These are phyloP conservation scores for Streblospio benedicti DNA, from an alignment of 1,140 invertebrate genomes.

Conservation along the genomic window DNA sequence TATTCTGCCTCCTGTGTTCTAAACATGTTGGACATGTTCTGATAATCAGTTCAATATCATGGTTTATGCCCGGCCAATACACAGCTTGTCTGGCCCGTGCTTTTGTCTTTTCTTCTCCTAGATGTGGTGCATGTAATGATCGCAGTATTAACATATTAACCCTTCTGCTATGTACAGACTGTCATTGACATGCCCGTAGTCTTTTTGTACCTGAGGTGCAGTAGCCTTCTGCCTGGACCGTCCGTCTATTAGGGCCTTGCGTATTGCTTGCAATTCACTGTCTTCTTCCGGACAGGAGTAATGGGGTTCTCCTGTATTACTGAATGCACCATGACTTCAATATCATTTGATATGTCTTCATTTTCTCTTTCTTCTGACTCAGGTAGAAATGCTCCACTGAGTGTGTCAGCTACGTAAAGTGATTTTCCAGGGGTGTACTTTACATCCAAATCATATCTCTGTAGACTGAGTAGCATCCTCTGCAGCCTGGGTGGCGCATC, in stretches of 20 bases:
- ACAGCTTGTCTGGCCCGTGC: conserved; percentile 14
- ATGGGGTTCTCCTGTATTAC: neutral
- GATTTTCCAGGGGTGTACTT: conserved; percentile 37
- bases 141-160: conserved; percentile 20
- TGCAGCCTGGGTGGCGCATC: conserved; percentile 43
- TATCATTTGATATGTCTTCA: conserved; percentile 5
- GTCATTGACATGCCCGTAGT: conserved; percentile 20
- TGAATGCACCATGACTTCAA: neutral
- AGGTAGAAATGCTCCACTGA: too few species aligned
- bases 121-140: conserved; percentile 20
- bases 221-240: conserved; percentile 18
- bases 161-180: conserved; percentile 19
- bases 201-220: neutral
- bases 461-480: conserved; percentile 44
- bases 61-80: conserved; percentile 25
- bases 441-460: conserved; percentile 45
- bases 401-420: conserved; percentile 42
- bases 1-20: conserved; percentile 4
- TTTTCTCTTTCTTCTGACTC: too few species aligned
- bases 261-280: neutral
- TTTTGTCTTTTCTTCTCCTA: conserved; percentile 22
- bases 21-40: conserved; percentile 19
- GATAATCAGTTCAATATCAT: conserved; percentile 24
- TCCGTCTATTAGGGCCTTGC: neutral
- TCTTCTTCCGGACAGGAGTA: conserved; percentile 2